Base-by-base conservation (phyloP, 2,113 vertebrate genomes). In the Setophaga petechia region DNA sequence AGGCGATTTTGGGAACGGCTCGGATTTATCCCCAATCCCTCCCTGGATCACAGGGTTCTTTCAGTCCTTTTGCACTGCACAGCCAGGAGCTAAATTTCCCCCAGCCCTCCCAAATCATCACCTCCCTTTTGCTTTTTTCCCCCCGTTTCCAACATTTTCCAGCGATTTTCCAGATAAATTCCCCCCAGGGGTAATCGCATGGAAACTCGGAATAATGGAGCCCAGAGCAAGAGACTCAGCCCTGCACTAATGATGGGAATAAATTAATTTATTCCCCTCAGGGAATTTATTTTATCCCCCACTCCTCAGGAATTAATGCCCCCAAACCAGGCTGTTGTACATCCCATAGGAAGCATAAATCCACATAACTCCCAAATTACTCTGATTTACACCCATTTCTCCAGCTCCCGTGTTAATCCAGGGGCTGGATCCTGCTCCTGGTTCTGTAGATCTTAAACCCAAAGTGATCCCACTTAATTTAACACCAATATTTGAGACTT, bases 41-140 rank as follows among this genome's bases (percentile, higher is more conserved):
- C 33, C 51, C 0, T 2, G 39, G 28, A n/a, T 11, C 74, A 6
- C 21, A 2, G 55, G 1, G 7, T 1, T 57, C 0, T 5, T 47
- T 67, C 72, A 19, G 5, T 27, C 51, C 25, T 43, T 57, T 19
- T 22, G 2, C 43, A 4, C 41, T 24, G 37, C 67, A 5, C 37
- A n/a, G 17, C 25, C 14, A 39, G 55, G 18, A 49, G 51, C 41
- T 23, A 1, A 28, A 8, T 5, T 39, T 9, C 9, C 15, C 16
- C 10, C 80, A 19, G 10, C 62, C 35, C 39, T 68, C 52, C 44
- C 47, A 66, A 71, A 61, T 5, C 46, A 21, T 33, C 63, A 2
- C 31, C 46, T 39, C 46, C 30, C 14, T 35, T 59, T 31, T 17
- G 7, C 6, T 6, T 63, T 47, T n/a, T n/a, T 15, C 1, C 1